Evolutionary conservation across 2,113 vertebrate genomes (phyloP), one percentile per base, ranked within the genome.

Genomic region (Chlorodrepanis virens): DNA sequence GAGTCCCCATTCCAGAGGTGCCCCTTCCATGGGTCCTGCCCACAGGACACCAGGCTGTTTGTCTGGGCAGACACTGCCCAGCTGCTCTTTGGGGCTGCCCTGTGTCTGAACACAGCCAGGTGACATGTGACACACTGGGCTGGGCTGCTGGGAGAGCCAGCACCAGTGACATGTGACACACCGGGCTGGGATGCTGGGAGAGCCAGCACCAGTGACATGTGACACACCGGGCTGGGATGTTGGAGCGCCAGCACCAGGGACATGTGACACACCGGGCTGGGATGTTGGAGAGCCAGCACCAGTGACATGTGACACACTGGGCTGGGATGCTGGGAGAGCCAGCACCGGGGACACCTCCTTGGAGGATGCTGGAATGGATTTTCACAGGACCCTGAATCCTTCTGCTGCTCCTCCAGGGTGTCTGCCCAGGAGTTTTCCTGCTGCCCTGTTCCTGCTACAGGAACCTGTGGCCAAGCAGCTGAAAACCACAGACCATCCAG

Each of bases 71-170:
- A 47, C 37, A 13, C 50, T 52, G 50, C 27, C 18, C 9, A 5
- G 47, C 15, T 37, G 52, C 33, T 76, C 67, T 52, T 28, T 1
- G 8, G 37, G 57, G 70, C 22, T 25, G 53, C 1, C 1, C 31
- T 39, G 49, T 49, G 57, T 14, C n/a, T n/a, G 52, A n/a, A 6
- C 47, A 78, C 33, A 61, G 29, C 4, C 9, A 15, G 49, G 60
- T 23, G 39, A 45, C 49, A 28, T 3, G 7, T 27, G 74, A 14
- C 81, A 84, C 22, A 4, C 22, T 14, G 21, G 60, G 24, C 16
- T 67, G 70, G 40, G 12, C 4, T 27, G n/a, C 0, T 5, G 3
- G 33, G n/a, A 28, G 4, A 52, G 5, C 2, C 21, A 50, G 49
- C 24, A 25, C 49, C 25, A 24, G 49, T 14, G 49, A 14, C 24